Evolutionary conservation across 2,888 invertebrate species (phyloP).

Genomic region (Lymantria dispar): DNA sequence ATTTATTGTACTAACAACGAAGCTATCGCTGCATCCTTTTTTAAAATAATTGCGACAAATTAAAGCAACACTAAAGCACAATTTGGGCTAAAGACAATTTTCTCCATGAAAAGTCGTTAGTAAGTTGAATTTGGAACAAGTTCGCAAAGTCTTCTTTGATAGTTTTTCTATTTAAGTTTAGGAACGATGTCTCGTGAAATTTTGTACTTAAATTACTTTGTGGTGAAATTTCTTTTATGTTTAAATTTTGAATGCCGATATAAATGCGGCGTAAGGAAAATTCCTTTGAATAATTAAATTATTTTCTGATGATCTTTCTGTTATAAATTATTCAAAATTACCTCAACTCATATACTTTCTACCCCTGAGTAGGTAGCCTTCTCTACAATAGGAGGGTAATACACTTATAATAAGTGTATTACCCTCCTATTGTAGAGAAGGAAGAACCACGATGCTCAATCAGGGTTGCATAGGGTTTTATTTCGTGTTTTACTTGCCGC

Average conservation of each 20-base stretch:
- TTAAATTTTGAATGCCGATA: neutral
- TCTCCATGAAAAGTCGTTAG: neutral
- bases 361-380: no score
- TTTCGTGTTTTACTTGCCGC: no score
- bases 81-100: neutral
- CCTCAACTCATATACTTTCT: no score
- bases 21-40: neutral
- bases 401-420: no score
- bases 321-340: no score
- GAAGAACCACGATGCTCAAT: no score
- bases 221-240: constrained; percentile 1
- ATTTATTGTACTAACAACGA: neutral
- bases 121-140: constrained; percentile 2
- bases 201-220: constrained; percentile 1
- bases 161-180: constrained; percentile 7
- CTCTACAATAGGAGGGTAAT: no score
- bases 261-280: neutral
- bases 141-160: constrained; percentile 2
- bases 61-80: neutral
- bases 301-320: neutral
- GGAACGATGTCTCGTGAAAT: constrained; percentile 1
- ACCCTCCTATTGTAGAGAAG: no score
- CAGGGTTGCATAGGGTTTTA: no score
- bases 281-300: neutral
- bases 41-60: neutral